A percentile compares a stretch with the other conserved stretches of the same genome.
Evolutionary conservation across 2,113 vertebrate species (phyloP).

Genomic region (Brachirus orientalis): DNA sequence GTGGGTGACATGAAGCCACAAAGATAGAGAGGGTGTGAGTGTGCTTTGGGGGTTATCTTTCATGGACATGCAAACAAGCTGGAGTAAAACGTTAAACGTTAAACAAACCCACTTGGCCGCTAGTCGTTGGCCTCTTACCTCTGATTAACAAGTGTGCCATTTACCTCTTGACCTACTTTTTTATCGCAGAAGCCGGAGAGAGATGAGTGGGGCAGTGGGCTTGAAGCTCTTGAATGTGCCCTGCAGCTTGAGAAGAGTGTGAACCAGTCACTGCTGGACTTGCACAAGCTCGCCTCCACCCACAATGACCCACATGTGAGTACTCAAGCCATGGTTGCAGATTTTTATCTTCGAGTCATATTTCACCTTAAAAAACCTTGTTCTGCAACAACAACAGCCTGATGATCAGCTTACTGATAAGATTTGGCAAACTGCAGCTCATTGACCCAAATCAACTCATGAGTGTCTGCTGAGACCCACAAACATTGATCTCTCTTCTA

Average conservation of each 20-base stretch:
- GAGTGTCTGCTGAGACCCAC: too few relatives aligned
- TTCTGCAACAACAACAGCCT: too few relatives aligned
- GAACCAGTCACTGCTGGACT: conserved; percentile 90
- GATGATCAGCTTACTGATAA: too few relatives aligned
- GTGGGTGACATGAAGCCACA: conserved; percentile 7
- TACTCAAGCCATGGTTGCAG: conserved; percentile 19
- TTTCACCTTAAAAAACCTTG: too few relatives aligned
- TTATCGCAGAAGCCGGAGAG: conserved; percentile 86
- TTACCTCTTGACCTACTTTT: conserved; percentile 7
- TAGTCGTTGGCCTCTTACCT: background rate
- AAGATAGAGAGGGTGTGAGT: conserved; percentile 60
- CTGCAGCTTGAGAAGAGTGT: conserved; percentile 88
- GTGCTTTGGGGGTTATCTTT: conserved; percentile 66
- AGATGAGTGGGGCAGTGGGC: conserved; percentile 94
- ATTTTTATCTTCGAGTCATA: background rate
- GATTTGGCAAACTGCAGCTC: too few relatives aligned
- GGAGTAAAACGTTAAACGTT: conserved; percentile 28
- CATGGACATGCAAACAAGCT: conserved; percentile 12
- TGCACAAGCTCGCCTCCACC: conserved; percentile 92
- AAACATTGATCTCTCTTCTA: too few relatives aligned
- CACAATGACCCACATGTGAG: conserved; percentile 95
- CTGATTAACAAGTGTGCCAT: conserved; percentile 8
- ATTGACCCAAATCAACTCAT: too few relatives aligned
- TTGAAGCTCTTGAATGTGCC: conserved; percentile 92
- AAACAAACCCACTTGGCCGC: conserved; percentile 24